phyloP scores from a whole-genome alignment of 2,797 vertebrate genomes.

The Mallotus villosus region DNA sequence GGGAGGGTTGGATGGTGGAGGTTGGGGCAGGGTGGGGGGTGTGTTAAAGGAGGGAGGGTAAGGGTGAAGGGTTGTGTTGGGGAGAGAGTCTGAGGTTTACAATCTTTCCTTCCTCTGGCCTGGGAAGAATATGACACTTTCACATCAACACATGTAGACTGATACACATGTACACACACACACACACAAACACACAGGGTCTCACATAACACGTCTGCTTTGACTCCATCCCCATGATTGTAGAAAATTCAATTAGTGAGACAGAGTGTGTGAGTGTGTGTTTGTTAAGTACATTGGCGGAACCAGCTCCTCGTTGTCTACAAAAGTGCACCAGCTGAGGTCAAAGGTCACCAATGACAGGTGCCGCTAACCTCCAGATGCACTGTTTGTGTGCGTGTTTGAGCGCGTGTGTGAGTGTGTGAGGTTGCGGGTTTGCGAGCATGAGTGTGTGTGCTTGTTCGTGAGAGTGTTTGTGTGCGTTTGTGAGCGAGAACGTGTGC shows the following conservation, averaged over 20 bases:
- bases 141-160: background rate
- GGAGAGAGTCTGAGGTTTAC: constrained; percentile 41
- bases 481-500: too few relatives aligned
- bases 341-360: constrained; percentile 68
- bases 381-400: background rate
- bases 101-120: constrained; percentile 51
- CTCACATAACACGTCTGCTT: constrained; percentile 4
- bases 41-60: background rate
- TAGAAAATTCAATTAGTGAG: background rate
- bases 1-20: background rate
- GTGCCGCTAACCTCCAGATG: constrained; percentile 60
- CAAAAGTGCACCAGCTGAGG: constrained; percentile 59
- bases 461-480: too few relatives aligned
- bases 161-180: constrained; percentile 9
- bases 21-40: constrained; percentile 18
- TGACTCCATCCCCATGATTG: background rate
- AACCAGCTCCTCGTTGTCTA: constrained; percentile 47
- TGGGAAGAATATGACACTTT: constrained; percentile 34
- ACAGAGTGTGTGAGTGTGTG: constrained; percentile 17
- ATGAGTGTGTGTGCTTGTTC: too few relatives aligned
- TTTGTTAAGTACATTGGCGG: constrained; percentile 27
- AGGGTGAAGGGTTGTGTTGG: constrained; percentile 22
- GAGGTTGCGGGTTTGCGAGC: too few relatives aligned
- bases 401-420: too few relatives aligned
- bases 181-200: background rate